Evolutionary conservation across 2,888 invertebrate species (phyloP), one percentile per base, ranked within the genome.

Genomic region (Megaustenia siamemsis): DNA sequence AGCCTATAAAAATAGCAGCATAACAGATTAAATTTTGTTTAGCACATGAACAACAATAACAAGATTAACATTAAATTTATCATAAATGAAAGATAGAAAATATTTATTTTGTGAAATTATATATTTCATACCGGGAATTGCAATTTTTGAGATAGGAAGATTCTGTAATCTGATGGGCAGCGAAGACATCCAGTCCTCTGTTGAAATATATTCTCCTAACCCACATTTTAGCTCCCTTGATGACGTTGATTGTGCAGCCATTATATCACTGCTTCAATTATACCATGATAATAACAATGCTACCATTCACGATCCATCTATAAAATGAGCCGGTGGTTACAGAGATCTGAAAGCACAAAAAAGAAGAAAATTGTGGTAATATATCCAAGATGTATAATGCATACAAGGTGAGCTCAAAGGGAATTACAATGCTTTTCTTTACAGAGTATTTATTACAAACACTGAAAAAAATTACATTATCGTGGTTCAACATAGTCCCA

Each of bases 141-240:
- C 40, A 28, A 82, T n/a, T 45, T 60, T 71, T 71, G 56, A 43
- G 24, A 82, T 28, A 28, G 82, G 82, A 6, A 56, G 3, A 38
- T 82, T 15, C 0, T 43, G 82, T 10, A 82, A 73, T 32, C 21
- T 24, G 2, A 12, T 1, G n/a, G 82, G 82, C 18, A 82, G 73
- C 21, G 35, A 56, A 10, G 71, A 71, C 82, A 82, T 82, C 82
- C 82, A 82, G 15, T 4, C 43, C n/a, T 71, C 71, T 71, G 71
- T 43, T 71, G 24, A 21, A 2, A 71, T 71, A 12, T n/a, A 8
- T 12, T 24, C n/a, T n/a, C 43, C 43, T n/a, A 45, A 12, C 28
- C n/a, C 43, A 43, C 6, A 3, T n/a, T n/a, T n/a, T 43, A 38
- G 8, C 4, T 40, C 8, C 43, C 28, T 45, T 43, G 8, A 12